Evolutionary conservation across 2,113 vertebrate genomes (phyloP), one percentile per base, ranked within the genome.

Genomic region (Dicrurus megarhynchus): DNA sequence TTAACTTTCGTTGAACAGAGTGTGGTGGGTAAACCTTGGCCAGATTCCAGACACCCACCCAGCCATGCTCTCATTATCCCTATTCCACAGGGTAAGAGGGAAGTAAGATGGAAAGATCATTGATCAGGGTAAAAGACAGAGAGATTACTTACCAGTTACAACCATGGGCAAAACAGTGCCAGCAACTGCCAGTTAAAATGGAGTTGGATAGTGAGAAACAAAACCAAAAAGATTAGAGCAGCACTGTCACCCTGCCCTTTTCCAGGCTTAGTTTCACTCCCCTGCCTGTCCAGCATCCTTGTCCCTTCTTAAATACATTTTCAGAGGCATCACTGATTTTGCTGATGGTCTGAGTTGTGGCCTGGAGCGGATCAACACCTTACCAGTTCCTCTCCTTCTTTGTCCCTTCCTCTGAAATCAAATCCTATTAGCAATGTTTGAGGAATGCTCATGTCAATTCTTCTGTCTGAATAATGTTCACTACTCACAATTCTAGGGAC

Each of bases 371-470:
- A 42, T 26, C 46, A 83, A 50, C 53, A 63, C 64, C 32, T 50
- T 16, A 33, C 26, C 4, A 3, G 50, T 24, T 74, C 35, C 39
- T 61, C 4, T 1, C 22, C 19, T 61, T 57, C 24, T 52, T 71
- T 18, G 21, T 41, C n/a, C 35, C 32, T 33, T 60, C 50, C 28
- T 77, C n/a, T 44, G 35, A 84, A 81, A 50, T 27, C 17, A 68
- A 57, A 56, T 16, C 35, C 20, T 59, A 11, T 20, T 7, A 33
- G 41, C 24, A 61, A 18, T 3, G 17, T 59, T 28, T 52, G 56
- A 91, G 98, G 95, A 84, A 96, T 73, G 47, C 98, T 98, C 69
- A 97, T 10, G 19, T 15, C 39, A 88, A 6, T 53, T 52, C 17
- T 17, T 50, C 57, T 39, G 17, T 21, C n/a, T 42, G 24, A 42